Conservation (phyloP, 2,797 vertebrate genomes). For the Rhodeus uyekii region DNA sequence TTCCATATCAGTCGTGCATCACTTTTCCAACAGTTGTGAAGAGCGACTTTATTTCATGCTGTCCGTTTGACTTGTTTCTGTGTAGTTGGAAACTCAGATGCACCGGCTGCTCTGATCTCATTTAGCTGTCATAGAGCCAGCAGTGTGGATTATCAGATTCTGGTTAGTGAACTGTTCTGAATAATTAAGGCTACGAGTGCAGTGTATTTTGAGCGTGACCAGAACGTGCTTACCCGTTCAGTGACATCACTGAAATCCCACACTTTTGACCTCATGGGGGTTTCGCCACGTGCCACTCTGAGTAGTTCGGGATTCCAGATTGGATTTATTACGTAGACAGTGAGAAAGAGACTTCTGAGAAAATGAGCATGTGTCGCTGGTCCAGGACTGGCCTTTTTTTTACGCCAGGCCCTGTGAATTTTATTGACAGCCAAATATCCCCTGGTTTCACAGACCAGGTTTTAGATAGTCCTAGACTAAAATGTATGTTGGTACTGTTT, state of each 20-base stretch:
- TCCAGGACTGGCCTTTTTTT: background rate
- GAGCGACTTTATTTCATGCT: background rate
- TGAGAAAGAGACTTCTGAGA: slow-evolving; percentile 52
- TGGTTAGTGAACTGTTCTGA: slow-evolving; percentile 62
- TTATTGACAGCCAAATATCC: background rate
- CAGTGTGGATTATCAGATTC: slow-evolving; percentile 67
- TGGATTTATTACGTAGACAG: background rate
- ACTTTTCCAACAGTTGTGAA: too few relatives aligned
- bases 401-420: background rate
- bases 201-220: slow-evolving; percentile 45
- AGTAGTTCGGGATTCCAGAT: slow-evolving; percentile 33
- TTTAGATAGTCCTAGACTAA: too few relatives aligned
- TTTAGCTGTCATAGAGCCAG: slow-evolving; percentile 66
- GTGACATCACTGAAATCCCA: slow-evolving; percentile 50
- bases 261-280: slow-evolving; percentile 43
- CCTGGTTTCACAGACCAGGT: too few relatives aligned
- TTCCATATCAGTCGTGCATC: too few relatives aligned
- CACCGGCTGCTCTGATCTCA: slow-evolving; percentile 63
- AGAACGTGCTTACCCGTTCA: slow-evolving; percentile 47
- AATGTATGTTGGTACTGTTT: too few relatives aligned
- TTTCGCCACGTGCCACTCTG: slow-evolving; percentile 49
- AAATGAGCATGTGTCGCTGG: background rate
- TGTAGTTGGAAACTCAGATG: slow-evolving; percentile 43
- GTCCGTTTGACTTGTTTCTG: background rate
- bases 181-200: slow-evolving; percentile 57